Conservation (phyloP, 1,140 invertebrate genomes). For the Globodera ellingtonae region DNA sequence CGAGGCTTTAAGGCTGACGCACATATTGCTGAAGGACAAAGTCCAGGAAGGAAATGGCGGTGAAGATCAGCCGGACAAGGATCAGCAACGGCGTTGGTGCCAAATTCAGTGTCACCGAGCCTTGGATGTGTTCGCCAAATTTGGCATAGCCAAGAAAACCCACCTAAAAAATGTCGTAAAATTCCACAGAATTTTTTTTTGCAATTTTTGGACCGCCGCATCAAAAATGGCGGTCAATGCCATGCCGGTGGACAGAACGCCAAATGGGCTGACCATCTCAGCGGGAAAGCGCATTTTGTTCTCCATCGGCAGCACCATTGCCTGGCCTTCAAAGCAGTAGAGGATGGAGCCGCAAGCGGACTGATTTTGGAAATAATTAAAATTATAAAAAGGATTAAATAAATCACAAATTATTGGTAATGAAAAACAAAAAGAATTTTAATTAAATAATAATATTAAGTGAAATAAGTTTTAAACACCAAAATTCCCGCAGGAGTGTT, state of each 20-base stretch:
- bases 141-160: constrained; percentile 64
- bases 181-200: background rate
- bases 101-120: constrained; percentile 61
- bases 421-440: too few species aligned
- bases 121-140: constrained; percentile 62
- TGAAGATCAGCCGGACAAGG: constrained; percentile 18
- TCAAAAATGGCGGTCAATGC: constrained; percentile 26
- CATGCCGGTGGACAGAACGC: constrained; percentile 53
- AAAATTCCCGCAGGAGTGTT: constrained; percentile 55
- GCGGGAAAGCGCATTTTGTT: constrained; percentile 51
- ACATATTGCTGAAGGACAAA: constrained; percentile 30
- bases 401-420: too few species aligned
- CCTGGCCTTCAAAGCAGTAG: constrained; percentile 63
- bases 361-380: too few species aligned
- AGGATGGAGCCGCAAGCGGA: constrained; percentile 55
- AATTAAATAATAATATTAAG: too few species aligned
- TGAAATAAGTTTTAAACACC: background rate
- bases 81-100: constrained; percentile 33
- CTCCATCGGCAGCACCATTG: constrained; percentile 61
- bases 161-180: constrained; percentile 37
- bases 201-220: constrained; percentile 24
- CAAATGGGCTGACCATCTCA: constrained; percentile 49
- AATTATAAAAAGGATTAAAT: too few species aligned
- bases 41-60: constrained; percentile 23
- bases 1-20: too few species aligned